These are phyloP conservation scores for Australoheros scitulus DNA, from an alignment of 2,113 vertebrate species.

Conservation along the genomic window DNA sequence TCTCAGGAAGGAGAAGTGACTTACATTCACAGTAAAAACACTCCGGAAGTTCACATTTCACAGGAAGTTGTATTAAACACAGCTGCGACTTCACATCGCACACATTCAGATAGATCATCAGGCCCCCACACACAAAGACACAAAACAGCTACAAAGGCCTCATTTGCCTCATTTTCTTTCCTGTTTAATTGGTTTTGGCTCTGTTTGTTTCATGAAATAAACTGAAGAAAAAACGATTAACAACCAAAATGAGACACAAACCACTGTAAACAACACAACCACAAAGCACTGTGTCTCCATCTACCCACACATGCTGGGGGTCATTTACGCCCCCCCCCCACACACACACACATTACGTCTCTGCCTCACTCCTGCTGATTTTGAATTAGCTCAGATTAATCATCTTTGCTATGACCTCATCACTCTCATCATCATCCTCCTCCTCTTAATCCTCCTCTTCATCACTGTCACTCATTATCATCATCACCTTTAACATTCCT, in stretches of 20 bases:
- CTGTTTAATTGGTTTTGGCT: background rate
- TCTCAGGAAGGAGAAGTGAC: background rate
- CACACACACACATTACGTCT: background rate
- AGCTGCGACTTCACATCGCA: background rate
- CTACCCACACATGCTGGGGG: background rate
- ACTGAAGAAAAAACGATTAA: background rate
- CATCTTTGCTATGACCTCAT: background rate
- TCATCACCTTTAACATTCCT: slow-evolving; percentile 4
- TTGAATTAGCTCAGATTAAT: slow-evolving; percentile 6
- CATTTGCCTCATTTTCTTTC: background rate
- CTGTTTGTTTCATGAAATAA: background rate
- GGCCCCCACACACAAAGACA: background rate
- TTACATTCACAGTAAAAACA: too few relatives aligned
- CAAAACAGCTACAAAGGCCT: background rate
- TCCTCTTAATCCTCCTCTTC: slow-evolving; percentile 15
- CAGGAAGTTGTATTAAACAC: background rate
- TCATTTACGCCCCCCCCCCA: background rate
- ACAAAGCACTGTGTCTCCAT: background rate
- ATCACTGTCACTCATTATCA: slow-evolving; percentile 22
- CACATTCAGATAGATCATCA: background rate
- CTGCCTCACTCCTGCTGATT: background rate
- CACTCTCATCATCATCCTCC: background rate
- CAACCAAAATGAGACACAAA: too few relatives aligned
- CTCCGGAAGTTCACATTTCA: too few relatives aligned
- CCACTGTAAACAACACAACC: background rate